Evolutionary conservation across 1,140 invertebrate species (phyloP).

Genomic region (Drosophila nasuta): DNA sequence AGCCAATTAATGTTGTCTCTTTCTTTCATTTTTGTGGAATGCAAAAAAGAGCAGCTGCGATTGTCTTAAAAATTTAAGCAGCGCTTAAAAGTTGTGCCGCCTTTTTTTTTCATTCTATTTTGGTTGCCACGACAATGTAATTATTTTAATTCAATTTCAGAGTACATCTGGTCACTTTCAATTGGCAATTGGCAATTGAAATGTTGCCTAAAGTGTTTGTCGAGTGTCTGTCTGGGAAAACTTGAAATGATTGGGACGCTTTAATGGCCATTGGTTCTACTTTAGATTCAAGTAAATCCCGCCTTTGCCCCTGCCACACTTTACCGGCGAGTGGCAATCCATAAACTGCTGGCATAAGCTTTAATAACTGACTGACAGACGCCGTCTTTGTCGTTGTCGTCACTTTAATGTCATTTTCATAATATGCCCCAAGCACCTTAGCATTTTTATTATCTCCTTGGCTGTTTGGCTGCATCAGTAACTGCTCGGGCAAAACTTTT

Average conservation of each 20-base stretch:
- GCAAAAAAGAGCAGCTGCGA: background rate
- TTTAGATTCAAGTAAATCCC: conserved; percentile 35
- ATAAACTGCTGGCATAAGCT: conserved; percentile 59
- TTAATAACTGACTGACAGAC: conserved; percentile 61
- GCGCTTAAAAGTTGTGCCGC: background rate
- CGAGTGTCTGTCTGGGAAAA: conserved; percentile 20
- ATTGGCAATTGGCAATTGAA: conserved; percentile 15
- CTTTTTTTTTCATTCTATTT: background rate
- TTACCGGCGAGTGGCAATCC: conserved; percentile 43
- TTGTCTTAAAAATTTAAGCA: background rate
- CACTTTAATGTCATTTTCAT: conserved; percentile 80
- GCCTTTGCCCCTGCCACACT: conserved; percentile 21
- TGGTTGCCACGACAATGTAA: background rate
- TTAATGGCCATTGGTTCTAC: conserved; percentile 36
- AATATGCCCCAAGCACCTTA: conserved; percentile 74
- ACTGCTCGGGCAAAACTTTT: conserved; percentile 53
- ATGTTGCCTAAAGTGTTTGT: conserved; percentile 3
- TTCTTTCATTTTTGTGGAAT: background rate
- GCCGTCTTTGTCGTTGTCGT: conserved; percentile 28
- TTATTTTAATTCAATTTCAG: conserved; percentile 10
- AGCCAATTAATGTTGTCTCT: background rate
- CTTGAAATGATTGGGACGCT: conserved; percentile 41
- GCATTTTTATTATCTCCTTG: conserved; percentile 70
- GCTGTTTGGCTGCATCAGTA: conserved; percentile 30
- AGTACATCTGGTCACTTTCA: conserved; percentile 11